Evolutionary conservation across 2,113 vertebrate genomes (phyloP), one percentile per base, ranked within the genome.

Genomic region (Aphyosemion australe): DNA sequence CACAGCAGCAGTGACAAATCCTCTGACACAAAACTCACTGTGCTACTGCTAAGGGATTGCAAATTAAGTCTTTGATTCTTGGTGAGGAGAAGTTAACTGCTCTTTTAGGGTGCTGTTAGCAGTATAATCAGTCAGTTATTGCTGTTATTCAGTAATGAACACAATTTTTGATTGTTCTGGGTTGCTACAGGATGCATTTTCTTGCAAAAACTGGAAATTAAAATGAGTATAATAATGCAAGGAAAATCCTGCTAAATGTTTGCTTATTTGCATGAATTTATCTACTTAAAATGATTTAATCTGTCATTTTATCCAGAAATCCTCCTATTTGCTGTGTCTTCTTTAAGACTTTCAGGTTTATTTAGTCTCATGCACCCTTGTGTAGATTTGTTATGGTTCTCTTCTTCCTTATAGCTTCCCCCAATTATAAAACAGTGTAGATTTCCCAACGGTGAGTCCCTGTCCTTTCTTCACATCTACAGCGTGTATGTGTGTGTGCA

Each of bases 361-460:
- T 85, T 87, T 84, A 83, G 69, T 74, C 85, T 82, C 68, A 31
- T 78, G 64, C 74, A 84, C 85, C 83, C 84, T 76, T 71, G 73
- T 80, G 85, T 76, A 79, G 78, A 80, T 86, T 87, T 88, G 79
- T 84, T 80, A 86, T 84, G 82, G 80, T 83, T 86, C 84, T 84
- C 72, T 87, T 85, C 75, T 82, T 89, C 70, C 76, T 85, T 71
- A 56, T 69, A 72, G 77, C 71, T 72, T 83, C 72, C 61, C 56
- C 90, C 90, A 91, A 90, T 91, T 92, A 88, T 89, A 89, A 37
- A 88, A 80, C 78, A 74, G 65, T 82, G 72, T 75, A 78, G 86
- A 88, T 90, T 86, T 90, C 89, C 89, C 90, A 71, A 51, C 48
- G 80, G 90, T 82, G 68, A 76, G 65, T 84, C 85, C 82, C 76